Evolutionary conservation across 2,888 invertebrate genomes (phyloP), one percentile per base, ranked within the genome.

Genomic region (Drosophila paranaensis): DNA sequence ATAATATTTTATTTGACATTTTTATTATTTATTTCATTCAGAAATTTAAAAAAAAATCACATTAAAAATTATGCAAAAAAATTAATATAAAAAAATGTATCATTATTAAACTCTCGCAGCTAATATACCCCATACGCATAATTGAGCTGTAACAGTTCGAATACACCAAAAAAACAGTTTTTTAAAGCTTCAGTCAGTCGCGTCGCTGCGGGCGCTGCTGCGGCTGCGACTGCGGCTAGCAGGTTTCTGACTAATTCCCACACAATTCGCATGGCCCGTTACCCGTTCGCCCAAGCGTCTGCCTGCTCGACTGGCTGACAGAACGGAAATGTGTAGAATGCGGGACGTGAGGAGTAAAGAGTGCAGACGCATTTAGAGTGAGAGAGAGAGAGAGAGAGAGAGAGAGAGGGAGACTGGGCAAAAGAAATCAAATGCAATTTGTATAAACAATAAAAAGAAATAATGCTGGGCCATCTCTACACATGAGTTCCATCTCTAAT

Each of bases 231-330:
- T 40, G 37, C 43, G 60, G 66, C 67, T 77, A 81, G 79, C 89
- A 82, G 89, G 89, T 90, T 90, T 87, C 83, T 89, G 90, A 89
- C 87, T 89, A 89, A 90, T 84, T 79, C 78, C 58, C 67, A 72
- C 66, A 71, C 67, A 72, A 57, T 71, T 30, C 25, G 60, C 57
- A 43, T 6, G 14, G 20, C 55, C 40, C 33, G 61, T 54, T 45
- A 56, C 55, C 66, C 51, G 60, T 40, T 50, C 58, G 25, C 6
- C 1, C 25, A 37, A 37, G 9, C 35, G 51, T 53, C 14, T 53
- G 10, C 33, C 50, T 20, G n/a, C 50, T 16, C 55, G 64, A 53
- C 55, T 64, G 74, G 58, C 55, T 68, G 79, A 78, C 60, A 58
- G 74, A 76, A 63, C 65, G 65, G 42, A 68, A 62, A 69, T 65